Conservation (phyloP, 2,113 vertebrate genomes). For the Microtus montanus region DNA sequence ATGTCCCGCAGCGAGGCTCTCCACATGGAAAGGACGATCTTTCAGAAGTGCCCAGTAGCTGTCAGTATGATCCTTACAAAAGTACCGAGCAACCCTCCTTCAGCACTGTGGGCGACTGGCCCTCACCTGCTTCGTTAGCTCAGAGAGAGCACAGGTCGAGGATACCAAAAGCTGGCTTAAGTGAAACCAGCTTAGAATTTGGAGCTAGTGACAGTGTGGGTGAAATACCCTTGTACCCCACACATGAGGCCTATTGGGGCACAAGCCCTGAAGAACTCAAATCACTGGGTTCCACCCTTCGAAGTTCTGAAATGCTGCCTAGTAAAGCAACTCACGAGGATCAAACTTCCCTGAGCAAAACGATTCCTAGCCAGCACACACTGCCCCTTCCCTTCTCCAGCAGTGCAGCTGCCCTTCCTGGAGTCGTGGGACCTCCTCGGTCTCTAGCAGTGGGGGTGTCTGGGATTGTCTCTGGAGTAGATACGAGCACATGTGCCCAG, state of each 20-base stretch:
- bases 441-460: slow-evolving; percentile 49
- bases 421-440: slow-evolving; percentile 46
- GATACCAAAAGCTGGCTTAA: slow-evolving; percentile 61
- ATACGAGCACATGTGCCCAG: slow-evolving; percentile 84
- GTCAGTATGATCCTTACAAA: slow-evolving; percentile 53
- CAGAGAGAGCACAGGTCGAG: slow-evolving; percentile 80
- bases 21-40: slow-evolving; percentile 46
- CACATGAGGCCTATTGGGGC: slow-evolving; percentile 61
- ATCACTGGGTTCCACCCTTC: not conserved
- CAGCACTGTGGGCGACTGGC: slow-evolving; percentile 86
- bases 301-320: slow-evolving; percentile 58
- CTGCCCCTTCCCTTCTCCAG: slow-evolving; percentile 88
- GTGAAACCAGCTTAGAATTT: slow-evolving; percentile 63
- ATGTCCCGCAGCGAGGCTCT: not conserved
- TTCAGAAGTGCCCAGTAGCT: slow-evolving; percentile 43
- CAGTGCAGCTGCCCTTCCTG: slow-evolving; percentile 75
- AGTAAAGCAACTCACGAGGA: slow-evolving; percentile 71
- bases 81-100: slow-evolving; percentile 78
- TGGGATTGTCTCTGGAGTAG: not conserved
- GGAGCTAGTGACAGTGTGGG: slow-evolving; percentile 55
- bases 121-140: slow-evolving; percentile 76
- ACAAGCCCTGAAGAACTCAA: slow-evolving; percentile 60
- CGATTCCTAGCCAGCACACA: slow-evolving; percentile 80
- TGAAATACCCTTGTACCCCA: slow-evolving; percentile 60
- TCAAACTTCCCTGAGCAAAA: slow-evolving; percentile 83